Conservation (phyloP, 2,888 invertebrate species). For the Polydrusus pterygomalis region DNA sequence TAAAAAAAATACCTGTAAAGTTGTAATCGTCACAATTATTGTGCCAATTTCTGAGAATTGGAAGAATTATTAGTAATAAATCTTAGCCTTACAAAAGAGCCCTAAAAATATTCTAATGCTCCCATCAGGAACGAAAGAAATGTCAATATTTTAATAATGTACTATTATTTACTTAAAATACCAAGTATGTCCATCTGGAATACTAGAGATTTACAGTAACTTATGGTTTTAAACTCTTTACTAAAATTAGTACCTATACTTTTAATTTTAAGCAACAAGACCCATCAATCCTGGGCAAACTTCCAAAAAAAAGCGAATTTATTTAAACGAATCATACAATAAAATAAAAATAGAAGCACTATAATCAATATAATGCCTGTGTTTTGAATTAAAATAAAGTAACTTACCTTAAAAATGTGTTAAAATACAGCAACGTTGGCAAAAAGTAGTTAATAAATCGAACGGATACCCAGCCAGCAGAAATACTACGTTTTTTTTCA, state of each 20-base stretch:
- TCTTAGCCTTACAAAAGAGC: too few species aligned
- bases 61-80: too few species aligned
- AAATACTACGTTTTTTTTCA: not conserved
- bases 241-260: not conserved
- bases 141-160: too few species aligned
- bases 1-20: too few species aligned
- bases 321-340: not conserved
- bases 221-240: not conserved
- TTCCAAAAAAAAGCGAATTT: not conserved
- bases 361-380: not conserved
- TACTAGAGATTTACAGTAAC: too few species aligned
- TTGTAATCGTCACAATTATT: too few species aligned
- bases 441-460: constrained; percentile 11
- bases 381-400: not conserved
- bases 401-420: constrained; percentile 12
- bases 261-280: not conserved
- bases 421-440: constrained; percentile 19
- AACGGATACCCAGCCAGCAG: not conserved
- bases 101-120: too few species aligned
- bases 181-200: too few species aligned
- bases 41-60: too few species aligned
- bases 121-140: not conserved
- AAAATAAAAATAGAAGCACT: not conserved
- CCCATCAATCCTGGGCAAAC: not conserved
- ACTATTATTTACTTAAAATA: too few species aligned